Conservation (phyloP, 2,797 vertebrate genomes). For the Falco peregrinus region DNA sequence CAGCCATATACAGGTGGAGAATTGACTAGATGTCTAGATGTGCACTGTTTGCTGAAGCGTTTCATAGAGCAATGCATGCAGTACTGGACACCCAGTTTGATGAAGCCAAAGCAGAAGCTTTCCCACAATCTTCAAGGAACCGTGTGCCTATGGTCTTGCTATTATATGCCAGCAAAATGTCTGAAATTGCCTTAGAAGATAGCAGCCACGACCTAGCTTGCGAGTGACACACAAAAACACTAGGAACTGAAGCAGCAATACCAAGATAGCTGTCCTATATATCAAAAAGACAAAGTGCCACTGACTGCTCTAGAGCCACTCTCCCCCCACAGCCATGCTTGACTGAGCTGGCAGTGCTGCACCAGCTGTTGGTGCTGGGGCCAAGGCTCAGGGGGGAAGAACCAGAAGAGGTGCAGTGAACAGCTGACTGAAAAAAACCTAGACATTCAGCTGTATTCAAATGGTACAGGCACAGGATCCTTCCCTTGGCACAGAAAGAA, state of each 20-base stretch:
- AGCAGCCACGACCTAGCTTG: neutral
- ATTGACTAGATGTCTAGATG: neutral
- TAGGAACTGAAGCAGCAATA: neutral
- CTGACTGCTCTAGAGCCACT: neutral
- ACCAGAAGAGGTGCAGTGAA: neutral
- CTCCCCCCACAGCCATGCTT: neutral
- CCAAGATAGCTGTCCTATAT: neutral
- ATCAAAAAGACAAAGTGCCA: neutral
- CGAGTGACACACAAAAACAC: neutral
- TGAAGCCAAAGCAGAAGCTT: neutral
- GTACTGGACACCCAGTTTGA: neutral
- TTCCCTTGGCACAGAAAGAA: neutral
- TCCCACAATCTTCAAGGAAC: neutral
- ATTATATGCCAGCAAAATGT: neutral
- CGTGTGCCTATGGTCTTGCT: neutral
- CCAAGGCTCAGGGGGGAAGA: neutral
- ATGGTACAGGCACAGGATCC: neutral
- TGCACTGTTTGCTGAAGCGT: neutral
- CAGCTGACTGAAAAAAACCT: neutral
- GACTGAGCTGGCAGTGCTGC: neutral
- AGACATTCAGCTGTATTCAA: neutral
- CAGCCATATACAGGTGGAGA: neutral
- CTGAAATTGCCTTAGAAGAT: neutral
- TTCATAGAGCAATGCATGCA: neutral
- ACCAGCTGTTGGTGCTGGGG: neutral